These are phyloP conservation scores for Mimas tiliae DNA, from an alignment of 2,888 invertebrate species.

Conservation along the genomic window DNA sequence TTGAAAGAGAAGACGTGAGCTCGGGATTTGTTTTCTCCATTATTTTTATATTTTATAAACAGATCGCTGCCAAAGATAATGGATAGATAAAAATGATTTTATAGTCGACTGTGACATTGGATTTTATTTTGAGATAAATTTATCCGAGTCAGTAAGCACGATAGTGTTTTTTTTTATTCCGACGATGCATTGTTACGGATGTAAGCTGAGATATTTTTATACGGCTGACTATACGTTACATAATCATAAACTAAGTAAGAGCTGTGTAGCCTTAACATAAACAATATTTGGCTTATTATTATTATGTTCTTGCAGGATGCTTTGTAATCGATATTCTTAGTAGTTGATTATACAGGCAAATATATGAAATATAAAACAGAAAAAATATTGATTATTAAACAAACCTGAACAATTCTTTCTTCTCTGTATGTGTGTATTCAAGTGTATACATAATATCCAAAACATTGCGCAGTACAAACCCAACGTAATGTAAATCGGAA, in stretches of 20 bases:
- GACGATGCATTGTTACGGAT: conserved; percentile 7
- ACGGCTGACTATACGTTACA: background rate
- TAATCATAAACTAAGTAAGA: background rate
- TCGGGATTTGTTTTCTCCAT: conserved; percentile 48
- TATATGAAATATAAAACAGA: too few species aligned
- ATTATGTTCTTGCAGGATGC: too few species aligned
- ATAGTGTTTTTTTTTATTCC: background rate
- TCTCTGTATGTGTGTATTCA: background rate
- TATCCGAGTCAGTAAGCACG: background rate
- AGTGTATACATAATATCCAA: background rate
- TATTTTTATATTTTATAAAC: conserved; percentile 49
- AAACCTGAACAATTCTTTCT: background rate
- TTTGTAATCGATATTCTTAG: too few species aligned
- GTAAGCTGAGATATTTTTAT: conserved; percentile 18
- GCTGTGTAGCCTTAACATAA: background rate
- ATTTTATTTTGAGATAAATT: conserved; percentile 22
- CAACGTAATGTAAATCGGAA: conserved; percentile 7
- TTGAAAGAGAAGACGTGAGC: conserved; percentile 47
- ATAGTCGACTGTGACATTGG: conserved; percentile 18
- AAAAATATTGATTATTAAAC: background rate
- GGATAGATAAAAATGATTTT: conserved; percentile 42
- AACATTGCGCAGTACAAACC: background rate
- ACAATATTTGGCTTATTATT: too few species aligned
- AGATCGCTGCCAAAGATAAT: conserved; percentile 26
- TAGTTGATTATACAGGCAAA: too few species aligned